These are phyloP conservation scores for Battus philenor DNA, from an alignment of 1,140 invertebrate species.

Conservation along the genomic window DNA sequence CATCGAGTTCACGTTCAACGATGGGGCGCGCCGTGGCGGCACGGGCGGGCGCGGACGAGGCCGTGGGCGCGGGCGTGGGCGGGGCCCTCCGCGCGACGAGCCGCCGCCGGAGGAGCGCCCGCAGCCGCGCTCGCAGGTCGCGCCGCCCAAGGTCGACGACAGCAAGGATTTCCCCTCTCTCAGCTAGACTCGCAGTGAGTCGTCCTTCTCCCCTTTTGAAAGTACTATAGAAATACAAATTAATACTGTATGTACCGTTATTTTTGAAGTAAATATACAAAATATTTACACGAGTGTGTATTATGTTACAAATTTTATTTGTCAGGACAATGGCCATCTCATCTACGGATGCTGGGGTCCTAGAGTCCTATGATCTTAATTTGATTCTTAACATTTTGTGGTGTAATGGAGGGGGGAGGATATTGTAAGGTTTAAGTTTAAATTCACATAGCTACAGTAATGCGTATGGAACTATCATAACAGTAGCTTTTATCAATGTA, in stretches of 20 bases:
- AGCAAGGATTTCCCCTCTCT: slow-evolving; percentile 96
- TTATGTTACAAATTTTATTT: slow-evolving; percentile 68
- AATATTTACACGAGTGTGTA: slow-evolving; percentile 75
- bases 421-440: slow-evolving; percentile 51
- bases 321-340: slow-evolving; percentile 37
- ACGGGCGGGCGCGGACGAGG: slow-evolving; percentile 79
- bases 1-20: slow-evolving; percentile 93
- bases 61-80: slow-evolving; percentile 67
- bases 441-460: slow-evolving; percentile 56
- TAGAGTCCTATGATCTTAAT: too few relatives aligned
- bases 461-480: slow-evolving; percentile 58
- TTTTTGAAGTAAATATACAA: slow-evolving; percentile 77
- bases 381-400: too few relatives aligned
- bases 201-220: slow-evolving; percentile 58
- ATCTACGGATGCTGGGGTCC: slow-evolving; percentile 27
- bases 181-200: slow-evolving; percentile 78
- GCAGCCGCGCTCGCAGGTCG: slow-evolving; percentile 50
- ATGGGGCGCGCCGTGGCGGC: slow-evolving; percentile 83
- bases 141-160: slow-evolving; percentile 95
- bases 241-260: slow-evolving; percentile 75
- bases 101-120: slow-evolving; percentile 44
- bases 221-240: slow-evolving; percentile 69
- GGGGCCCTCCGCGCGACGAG: slow-evolving; percentile 46
- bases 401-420: slow-evolving; percentile 47
- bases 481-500: slow-evolving; percentile 69